Base-by-base conservation (phyloP, 1,140 invertebrate species). In the Lordiphosa collinella region DNA sequence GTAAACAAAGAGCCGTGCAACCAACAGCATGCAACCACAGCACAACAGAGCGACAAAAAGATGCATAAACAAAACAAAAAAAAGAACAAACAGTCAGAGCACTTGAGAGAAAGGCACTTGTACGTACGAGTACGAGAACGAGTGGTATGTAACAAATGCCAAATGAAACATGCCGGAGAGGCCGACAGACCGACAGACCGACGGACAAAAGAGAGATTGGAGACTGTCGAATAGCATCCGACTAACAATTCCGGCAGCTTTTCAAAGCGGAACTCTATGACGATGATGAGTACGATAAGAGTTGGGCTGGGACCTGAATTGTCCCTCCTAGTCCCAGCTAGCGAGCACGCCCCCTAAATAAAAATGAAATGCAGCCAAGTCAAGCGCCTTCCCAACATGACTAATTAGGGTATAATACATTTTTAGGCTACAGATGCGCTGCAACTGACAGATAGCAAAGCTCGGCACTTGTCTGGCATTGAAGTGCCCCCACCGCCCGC, bases 41-140 rank as follows among this genome's bases (percentile, higher is more conserved):
- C 55, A 64, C 64, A 66, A 76, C 75, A 71, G 70, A 65, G 32
- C 74, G 75, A 72, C 71, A 75, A 73, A 29, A 44, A 82, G 78
- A 82, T 71, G 76, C 78, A 84, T 82, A 82, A 84, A 84, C 78
- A 80, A 68, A 78, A 57, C 51, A 69, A 59, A 56, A 58, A 52
- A 51, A 80, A 80, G 58, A 73, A 73, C 68, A 80, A 78, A 63
- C 46, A 66, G 58, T 36, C 58, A 52, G 29, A 43, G 53, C 63
- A 67, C 63, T 67, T 67, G 63, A 75, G 48, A 56, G 62, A 68
- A 73, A 59, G 51, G 51, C 62, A 56, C 64, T 67, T 59, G 52
- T 49, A 52, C 22, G 41, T 44, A 9, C 29, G 10, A 9, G 10
- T 22, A 8, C 22, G 14, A 16, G 31, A 18, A n/a, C 32, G 5